Evolutionary conservation across 2,888 invertebrate species (phyloP), one percentile per base, ranked within the genome.

Genomic region (Choreutis nemorana): DNA sequence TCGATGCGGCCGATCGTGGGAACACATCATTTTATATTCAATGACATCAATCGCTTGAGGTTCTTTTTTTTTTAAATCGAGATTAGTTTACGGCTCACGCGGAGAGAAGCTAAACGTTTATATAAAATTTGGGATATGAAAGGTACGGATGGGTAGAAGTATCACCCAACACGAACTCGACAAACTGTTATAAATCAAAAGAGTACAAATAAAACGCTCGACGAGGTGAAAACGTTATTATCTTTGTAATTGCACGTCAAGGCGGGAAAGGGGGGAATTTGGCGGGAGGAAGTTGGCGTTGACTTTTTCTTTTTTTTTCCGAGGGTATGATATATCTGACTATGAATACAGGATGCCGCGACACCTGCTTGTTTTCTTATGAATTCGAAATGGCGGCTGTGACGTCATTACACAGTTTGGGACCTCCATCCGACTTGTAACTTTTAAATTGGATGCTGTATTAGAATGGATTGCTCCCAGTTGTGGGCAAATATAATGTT

Each of bases 161-260:
- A 37, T 34, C 39, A 25, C 39, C 34, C 36, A 33, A 33, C 34
- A 27, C 22, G 35, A 51, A 45, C 54, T 46, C 57, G 42, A 44
- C 57, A 55, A 59, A 57, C 60, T 55, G 66, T 59, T 63, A 70
- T 77, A 77, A 75, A 77, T 77, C 77, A 77, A 63, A 57, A 52
- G 52, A 49, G 60, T 61, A 71, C 68, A 72, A 73, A 73, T 75
- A 77, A 75, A 75, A 60, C 60, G 63, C 55, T 48, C 51, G 60
- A 49, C 58, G 66, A 70, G 70, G 65, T 71, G 75, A 72, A 72
- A 75, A 70, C 66, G 70, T 77, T 78, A 77, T 78, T 78, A 78
- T 77, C 75, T 75, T 72, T 78, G 71, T 78, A 78, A 78, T 78
- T 78, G 78, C 72, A 77, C 71, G 77, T 78, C 78, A 77, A 64